Conservation (phyloP, 64 coral and sea anemone species). For the Hydrozoanthus tunicans region DNA sequence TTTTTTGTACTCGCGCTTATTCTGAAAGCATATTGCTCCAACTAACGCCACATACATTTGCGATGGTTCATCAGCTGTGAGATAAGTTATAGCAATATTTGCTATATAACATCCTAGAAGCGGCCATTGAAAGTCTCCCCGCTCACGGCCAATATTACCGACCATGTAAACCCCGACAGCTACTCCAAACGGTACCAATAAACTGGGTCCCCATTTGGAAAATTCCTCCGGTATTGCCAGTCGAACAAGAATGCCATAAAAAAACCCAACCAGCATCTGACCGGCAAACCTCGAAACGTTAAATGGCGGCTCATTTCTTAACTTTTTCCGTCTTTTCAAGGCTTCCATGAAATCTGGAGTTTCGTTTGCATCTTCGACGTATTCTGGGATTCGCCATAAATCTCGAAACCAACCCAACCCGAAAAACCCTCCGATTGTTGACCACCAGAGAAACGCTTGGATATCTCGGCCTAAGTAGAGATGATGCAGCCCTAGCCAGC, state of each 20-base stretch:
- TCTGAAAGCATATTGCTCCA: conserved; percentile 85
- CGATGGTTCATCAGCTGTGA: conserved; percentile 78
- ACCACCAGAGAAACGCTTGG: conserved; percentile 99
- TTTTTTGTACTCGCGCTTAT: conserved; percentile 77
- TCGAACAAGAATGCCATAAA: conserved; percentile 92
- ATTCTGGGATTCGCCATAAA: conserved; percentile 96
- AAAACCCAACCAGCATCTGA: conserved; percentile 97
- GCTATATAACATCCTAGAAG: conserved; percentile 69
- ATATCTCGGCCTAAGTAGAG: conserved; percentile 94
- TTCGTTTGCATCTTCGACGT: conserved; percentile 95
- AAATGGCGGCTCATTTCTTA: conserved; percentile 80
- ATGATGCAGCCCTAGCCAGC: conserved; percentile 97
- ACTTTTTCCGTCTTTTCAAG: conserved; percentile 73
- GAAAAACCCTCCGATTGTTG: conserved; percentile 90
- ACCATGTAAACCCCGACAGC: conserved; percentile 92
- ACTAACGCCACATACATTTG: conserved; percentile 92
- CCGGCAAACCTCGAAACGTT: conserved; percentile 89
- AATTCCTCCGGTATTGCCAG: conserved; percentile 85
- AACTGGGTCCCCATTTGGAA: conserved; percentile 65
- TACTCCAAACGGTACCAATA: conserved; percentile 92
- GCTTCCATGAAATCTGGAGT: conserved; percentile 62
- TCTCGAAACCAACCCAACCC: conserved; percentile 96
- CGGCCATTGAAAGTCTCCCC: conserved; percentile 92
- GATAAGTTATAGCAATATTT: conserved; percentile 72
- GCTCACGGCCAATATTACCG: conserved; percentile 89